Base-by-base conservation (phyloP, 1,140 invertebrate species). In the Lordiphosa collinella region DNA sequence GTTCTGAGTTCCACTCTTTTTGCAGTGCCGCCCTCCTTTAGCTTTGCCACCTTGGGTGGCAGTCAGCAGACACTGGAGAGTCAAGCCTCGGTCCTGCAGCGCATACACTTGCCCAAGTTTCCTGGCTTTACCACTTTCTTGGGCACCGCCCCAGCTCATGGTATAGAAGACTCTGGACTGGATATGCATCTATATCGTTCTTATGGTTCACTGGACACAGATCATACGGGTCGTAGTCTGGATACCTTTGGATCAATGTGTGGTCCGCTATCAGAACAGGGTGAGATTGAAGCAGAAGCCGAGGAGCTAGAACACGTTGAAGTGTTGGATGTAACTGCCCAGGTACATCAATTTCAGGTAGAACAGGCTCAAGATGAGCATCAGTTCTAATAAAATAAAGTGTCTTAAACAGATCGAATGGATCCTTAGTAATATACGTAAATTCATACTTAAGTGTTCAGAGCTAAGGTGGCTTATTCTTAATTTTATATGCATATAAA, bases 21-120 rank as follows among this genome's bases (percentile, higher is more conserved):
- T 56, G 4, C 57, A 88, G 86, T 88, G 12, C 86, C 86, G n/a
- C 86, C 86, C 4, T 88, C 86, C 0, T 88, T 88, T 36, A 88
- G 86, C 44, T 88, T 79, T 43, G 86, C 86, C 8, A 88, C 86
- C 1, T 43, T 87, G 55, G 75, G 50, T 11, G 80, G 86, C 46
- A 88, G 86, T 34, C 80, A 86, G 36, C 76, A 65, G 47, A 86
- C 76, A 0, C 43, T 88, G 16, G 80, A 66, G 43, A 79, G 67
- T 13, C 62, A 69, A 25, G 53, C 51, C 0, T 68, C 58, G 11
- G 44, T 51, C 0, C 37, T 65, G 7, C 69, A 63, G 2, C 73
- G 71, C 9, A 82, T 88, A 18, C 67, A 87, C 4, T 29, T 88
- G 50, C 86, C 86, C 1, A 86, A 79, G 22, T 88, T 88, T 51